phyloP scores from a whole-genome alignment of 1,140 invertebrate species.

The Drosophila varians region DNA sequence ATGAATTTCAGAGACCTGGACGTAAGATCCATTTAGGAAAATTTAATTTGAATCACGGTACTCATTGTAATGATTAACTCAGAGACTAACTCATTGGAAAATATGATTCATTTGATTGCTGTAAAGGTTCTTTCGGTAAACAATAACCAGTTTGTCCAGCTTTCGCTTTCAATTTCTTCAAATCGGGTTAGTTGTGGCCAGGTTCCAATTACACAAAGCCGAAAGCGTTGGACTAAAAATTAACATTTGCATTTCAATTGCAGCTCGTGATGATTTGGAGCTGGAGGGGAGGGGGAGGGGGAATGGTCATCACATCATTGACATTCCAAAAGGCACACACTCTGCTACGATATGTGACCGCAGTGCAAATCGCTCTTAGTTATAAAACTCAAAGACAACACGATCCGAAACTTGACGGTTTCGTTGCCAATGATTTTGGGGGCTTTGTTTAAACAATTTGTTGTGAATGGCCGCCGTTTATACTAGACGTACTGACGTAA shows the following conservation, averaged over 20 bases:
- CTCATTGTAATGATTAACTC: no score
- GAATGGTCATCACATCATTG: slow-evolving; percentile 44
- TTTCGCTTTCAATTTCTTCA: slow-evolving; percentile 72
- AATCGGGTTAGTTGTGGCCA: slow-evolving; percentile 36
- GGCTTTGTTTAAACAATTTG: slow-evolving; percentile 36
- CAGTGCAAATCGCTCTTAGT: slow-evolving; percentile 46
- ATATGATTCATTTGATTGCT: slow-evolving; percentile 20
- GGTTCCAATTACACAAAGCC: slow-evolving; percentile 44
- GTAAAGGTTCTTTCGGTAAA: background rate
- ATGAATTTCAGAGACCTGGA: background rate
- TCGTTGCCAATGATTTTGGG: slow-evolving; percentile 31
- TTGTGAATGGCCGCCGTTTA: slow-evolving; percentile 24
- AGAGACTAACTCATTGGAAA: no score
- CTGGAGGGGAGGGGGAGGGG: background rate
- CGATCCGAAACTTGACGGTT: slow-evolving; percentile 10
- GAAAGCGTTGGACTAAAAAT: slow-evolving; percentile 43
- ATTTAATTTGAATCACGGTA: no score
- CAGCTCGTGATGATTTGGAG: slow-evolving; percentile 5
- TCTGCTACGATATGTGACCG: slow-evolving; percentile 58
- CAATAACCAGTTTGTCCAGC: slow-evolving; percentile 25
- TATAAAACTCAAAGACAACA: slow-evolving; percentile 45
- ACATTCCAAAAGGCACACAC: slow-evolving; percentile 58
- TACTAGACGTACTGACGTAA: slow-evolving; percentile 26
- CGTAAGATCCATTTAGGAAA: no score
- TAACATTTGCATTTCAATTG: slow-evolving; percentile 41